phyloP scores from a whole-genome alignment of 35 echinoderm and acorn worm genomes.

The Patiria miniata region DNA sequence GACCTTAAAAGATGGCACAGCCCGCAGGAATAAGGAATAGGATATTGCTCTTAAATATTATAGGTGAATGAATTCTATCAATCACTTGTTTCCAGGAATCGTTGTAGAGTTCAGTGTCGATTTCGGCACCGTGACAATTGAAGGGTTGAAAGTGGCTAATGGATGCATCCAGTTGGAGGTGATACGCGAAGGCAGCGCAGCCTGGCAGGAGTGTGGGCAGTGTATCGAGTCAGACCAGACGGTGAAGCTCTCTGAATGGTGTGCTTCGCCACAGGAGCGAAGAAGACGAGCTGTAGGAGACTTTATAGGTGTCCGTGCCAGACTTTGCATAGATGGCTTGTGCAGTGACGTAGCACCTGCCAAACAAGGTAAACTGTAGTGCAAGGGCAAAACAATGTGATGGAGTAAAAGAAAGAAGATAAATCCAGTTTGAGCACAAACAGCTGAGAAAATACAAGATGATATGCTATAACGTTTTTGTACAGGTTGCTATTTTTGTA shows the following conservation, averaged over 20 bases:
- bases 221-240: not conserved
- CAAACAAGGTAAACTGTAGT: not conserved
- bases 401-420: too few relatives aligned
- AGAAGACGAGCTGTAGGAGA: not conserved
- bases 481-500: too few relatives aligned
- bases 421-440: not conserved
- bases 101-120: not conserved
- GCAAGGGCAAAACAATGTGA: too few relatives aligned
- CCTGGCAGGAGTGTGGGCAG: not conserved
- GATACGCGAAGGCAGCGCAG: not conserved
- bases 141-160: not conserved
- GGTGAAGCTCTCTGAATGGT: not conserved
- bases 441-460: too few relatives aligned
- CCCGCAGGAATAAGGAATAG: too few relatives aligned
- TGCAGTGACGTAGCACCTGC: not conserved
- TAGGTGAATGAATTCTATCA: too few relatives aligned
- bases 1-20: too few relatives aligned
- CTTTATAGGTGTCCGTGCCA: not conserved
- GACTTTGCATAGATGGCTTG: not conserved
- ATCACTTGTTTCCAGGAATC: too few relatives aligned
- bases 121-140: not conserved
- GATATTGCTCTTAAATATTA: too few relatives aligned
- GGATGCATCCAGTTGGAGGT: slow-evolving; percentile 9
- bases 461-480: too few relatives aligned
- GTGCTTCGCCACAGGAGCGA: not conserved